Base-by-base conservation (phyloP, 2,888 invertebrate genomes). In the Marronus borbonicus region DNA sequence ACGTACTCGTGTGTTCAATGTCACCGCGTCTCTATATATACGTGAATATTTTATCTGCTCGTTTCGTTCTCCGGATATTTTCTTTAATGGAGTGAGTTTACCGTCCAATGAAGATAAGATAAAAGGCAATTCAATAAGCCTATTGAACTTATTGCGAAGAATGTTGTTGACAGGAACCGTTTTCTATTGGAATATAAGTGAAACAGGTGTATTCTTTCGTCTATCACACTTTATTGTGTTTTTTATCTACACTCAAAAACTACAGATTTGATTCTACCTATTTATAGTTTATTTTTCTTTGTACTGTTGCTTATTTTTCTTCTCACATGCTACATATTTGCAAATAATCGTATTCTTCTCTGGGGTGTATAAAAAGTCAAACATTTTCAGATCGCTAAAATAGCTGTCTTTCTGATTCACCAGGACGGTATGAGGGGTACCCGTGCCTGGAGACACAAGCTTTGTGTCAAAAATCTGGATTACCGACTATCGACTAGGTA, bases 21-120 rank as follows among this genome's bases (percentile, higher is more conserved):
- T 70, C 70, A 31, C 8, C 36, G 14, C 28, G 55, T 52, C 44
- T 24, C 10, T 28, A 55, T 55, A 20, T 17, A 31, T 49, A 49
- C 68, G 68, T 49, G 70, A 70, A 70, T 70, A 70, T 70, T 70
- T 70, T 70, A 70, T 70, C 55, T 55, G n/a, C 17, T 31, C 62
- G 24, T 62, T 20, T 66, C 44, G 7, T 66, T 49, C 17, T 49
- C 17, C 49, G 66, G n/a, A 44, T 39, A 31, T 70, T 70, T 70
- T 52, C 70, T 70, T 70, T 70, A 70, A 52, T 52, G 70, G 55
- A 70, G 36, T 55, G 70, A 70, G 55, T 31, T 49, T 28, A 28
- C 36, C 8, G 17, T 17, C 44, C 17, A 68, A 68, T 31, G 49
- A n/a, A 55, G 70, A 70, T 36, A 70, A 52, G 70, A 70, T 70